Base-by-base conservation (phyloP, 2,797 vertebrate species). In the Onychomys torridus region DNA sequence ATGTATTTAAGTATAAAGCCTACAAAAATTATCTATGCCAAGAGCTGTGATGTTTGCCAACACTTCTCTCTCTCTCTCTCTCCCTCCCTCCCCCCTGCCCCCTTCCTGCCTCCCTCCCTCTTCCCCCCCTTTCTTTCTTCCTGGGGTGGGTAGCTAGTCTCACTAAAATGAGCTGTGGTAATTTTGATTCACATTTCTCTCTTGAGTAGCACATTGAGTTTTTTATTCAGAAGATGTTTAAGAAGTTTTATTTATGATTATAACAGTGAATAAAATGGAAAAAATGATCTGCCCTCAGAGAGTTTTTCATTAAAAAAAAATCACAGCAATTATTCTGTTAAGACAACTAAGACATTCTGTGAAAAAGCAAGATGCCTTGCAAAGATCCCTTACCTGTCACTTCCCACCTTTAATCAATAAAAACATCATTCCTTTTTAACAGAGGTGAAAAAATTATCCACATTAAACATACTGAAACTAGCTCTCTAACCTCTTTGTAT, bases 1-100 rank as follows among this genome's bases (percentile, higher is more conserved):
- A 90, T 78, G 17, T 86, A 82, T 46, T 76, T 95, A 78, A 87
- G 55, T 90, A 76, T 49, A 83, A 89, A 94, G 43, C 43, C 11
- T 46, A 83, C 46, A 27, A 63, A 94, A 92, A 32, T 85, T 92
- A 89, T 77, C 52, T 92, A n/a, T 6, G 78, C 32, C 23, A 93
- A 82, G 29, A 81, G n/a, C 29, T 87, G 1, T 73, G 21, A 59
- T 81, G 16, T 73, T 52, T 85, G n/a, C 19, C 12, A 77, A 46
- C n/a, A 23, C 23, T 40, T 55, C 5, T 1, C 63, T 46, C 6
- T 46, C 34, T 21, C 6, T 2, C 6, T 7, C 21, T 25, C 9
- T 8, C 25, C 23, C 10, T 17, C 25, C 25, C 29, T 6, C 25
- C 10, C 29, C 8, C 25, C 61, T 63, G 4, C 11, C 6, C 12